These are phyloP conservation scores for Galemys pyrenaicus DNA, from an alignment of 2,113 vertebrate species.

Conservation along the genomic window DNA sequence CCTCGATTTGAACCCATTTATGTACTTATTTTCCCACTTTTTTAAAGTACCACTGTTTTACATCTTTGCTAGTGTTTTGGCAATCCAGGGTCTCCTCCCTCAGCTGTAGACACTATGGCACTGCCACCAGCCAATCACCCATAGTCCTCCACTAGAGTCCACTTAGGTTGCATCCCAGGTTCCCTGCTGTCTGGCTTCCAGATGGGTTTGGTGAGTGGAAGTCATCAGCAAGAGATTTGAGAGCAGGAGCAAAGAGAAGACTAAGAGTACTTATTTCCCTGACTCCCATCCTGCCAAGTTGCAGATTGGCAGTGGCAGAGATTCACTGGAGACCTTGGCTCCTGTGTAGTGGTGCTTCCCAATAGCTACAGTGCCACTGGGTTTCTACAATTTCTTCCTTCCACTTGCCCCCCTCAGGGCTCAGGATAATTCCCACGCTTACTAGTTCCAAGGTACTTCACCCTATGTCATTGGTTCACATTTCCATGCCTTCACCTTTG, in stretches of 20 bases:
- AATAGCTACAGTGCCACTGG: not conserved
- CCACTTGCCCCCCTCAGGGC: not conserved
- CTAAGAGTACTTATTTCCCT: not conserved
- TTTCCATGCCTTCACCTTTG: not conserved
- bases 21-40: no score
- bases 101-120: no score
- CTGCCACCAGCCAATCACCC: no score
- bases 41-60: no score
- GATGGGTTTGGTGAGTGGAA: not conserved
- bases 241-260: not conserved
- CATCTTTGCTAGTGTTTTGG: no score
- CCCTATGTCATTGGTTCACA: not conserved
- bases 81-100: no score
- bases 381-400: not conserved
- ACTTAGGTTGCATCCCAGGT: not conserved
- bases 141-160: no score
- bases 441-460: not conserved
- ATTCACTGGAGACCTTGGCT: not conserved
- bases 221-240: not conserved
- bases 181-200: not conserved
- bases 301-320: not conserved
- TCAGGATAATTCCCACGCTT: slow-evolving; percentile 2
- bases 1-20: not conserved
- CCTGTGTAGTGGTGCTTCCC: not conserved
- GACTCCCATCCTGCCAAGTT: not conserved